Percentiles rank a stretch among this genome's conserved stretches.
These are phyloP conservation scores for Papilio glaucus DNA, from an alignment of 1,140 invertebrate genomes.

Conservation along the genomic window DNA sequence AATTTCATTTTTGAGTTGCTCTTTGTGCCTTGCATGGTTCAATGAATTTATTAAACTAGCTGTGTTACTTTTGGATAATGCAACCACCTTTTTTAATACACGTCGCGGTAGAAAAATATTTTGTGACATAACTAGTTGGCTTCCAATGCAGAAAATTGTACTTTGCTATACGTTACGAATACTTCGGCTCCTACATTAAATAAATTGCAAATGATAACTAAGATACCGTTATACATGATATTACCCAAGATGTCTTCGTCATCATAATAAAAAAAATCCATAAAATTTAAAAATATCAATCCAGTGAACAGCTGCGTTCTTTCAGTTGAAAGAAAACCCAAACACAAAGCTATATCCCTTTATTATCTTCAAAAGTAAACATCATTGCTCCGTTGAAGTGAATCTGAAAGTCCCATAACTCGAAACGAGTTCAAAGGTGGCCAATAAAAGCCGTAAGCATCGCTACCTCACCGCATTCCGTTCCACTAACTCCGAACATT, in stretches of 20 bases:
- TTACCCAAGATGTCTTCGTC: not conserved
- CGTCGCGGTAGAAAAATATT: too few species aligned
- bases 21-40: too few species aligned
- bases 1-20: too few species aligned
- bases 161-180: too few species aligned
- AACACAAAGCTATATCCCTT: not conserved
- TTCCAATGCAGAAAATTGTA: too few species aligned
- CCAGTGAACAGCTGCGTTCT: not conserved
- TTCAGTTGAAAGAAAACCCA: constrained; percentile 8
- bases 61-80: too few species aligned
- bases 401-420: constrained; percentile 22
- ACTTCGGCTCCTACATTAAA: too few species aligned
- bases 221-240: too few species aligned
- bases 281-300: not conserved
- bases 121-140: too few species aligned
- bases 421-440: constrained; percentile 20
- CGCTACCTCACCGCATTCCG: constrained; percentile 22
- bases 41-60: not conserved
- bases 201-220: too few species aligned
- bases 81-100: too few species aligned
- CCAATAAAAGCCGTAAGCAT: constrained; percentile 16
- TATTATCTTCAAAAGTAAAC: constrained; percentile 9
- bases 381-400: not conserved
- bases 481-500: constrained; percentile 28
- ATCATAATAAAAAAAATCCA: not conserved